phyloP scores from a whole-genome alignment of 2,797 vertebrate species.

The Oryzias sinensis region DNA sequence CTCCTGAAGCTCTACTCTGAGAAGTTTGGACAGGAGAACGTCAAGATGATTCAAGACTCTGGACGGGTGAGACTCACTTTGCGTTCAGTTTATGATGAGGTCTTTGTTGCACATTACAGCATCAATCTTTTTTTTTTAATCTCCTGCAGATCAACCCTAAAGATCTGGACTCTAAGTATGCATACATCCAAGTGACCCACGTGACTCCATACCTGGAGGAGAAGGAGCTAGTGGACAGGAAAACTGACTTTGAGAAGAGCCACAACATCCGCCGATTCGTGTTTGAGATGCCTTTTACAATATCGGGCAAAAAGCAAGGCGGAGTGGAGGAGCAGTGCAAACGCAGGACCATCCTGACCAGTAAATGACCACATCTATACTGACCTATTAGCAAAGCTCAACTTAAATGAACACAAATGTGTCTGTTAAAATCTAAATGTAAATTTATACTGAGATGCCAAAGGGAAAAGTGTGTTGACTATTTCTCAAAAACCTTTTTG shows the following conservation, averaged over 20 bases:
- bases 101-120: not conserved
- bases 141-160: constrained; percentile 90
- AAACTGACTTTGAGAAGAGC: constrained; percentile 93
- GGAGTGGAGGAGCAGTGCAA: constrained; percentile 97
- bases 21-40: constrained; percentile 97
- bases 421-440: too few species aligned
- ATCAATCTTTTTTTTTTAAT: not conserved
- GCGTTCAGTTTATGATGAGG: not conserved
- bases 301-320: constrained; percentile 92
- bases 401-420: too few species aligned
- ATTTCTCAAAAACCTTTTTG: too few species aligned
- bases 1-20: constrained; percentile 96
- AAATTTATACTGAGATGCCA: too few species aligned
- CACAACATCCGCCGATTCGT: constrained; percentile 97
- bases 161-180: constrained; percentile 96
- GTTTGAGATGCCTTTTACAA: constrained; percentile 98
- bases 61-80: constrained; percentile 81
- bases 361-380: constrained; percentile 67
- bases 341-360: constrained; percentile 90
- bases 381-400: not conserved
- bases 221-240: constrained; percentile 92
- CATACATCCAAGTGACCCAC: constrained; percentile 97
- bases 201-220: constrained; percentile 94
- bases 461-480: too few species aligned
- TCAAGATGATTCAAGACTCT: constrained; percentile 98